A percentile compares a stretch with the other conserved stretches of the same genome.
These are phyloP conservation scores for Phaenicophaeus curvirostris DNA, from an alignment of 2,797 vertebrate species.

Conservation along the genomic window DNA sequence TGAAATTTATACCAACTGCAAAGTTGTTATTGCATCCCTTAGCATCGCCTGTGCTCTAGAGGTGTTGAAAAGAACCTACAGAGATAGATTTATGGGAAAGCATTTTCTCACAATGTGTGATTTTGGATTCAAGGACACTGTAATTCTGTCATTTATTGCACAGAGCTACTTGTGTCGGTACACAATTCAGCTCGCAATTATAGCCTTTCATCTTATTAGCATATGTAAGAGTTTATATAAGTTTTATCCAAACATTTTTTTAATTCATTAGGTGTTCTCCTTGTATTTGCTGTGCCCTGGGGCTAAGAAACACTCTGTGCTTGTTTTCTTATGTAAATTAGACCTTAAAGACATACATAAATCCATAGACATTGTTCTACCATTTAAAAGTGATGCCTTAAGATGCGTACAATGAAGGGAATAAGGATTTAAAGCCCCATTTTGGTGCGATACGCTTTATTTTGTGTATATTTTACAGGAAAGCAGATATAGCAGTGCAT, in stretches of 20 bases:
- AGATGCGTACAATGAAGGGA: background rate
- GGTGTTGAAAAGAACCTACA: background rate
- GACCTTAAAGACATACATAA: background rate
- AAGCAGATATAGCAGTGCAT: background rate
- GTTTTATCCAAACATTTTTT: constrained; percentile 33
- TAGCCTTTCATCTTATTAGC: constrained; percentile 52
- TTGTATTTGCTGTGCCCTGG: background rate
- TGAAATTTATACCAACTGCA: background rate
- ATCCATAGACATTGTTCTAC: constrained; percentile 22
- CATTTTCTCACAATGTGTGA: background rate
- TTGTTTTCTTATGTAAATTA: constrained; percentile 53
- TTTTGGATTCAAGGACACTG: constrained; percentile 23
- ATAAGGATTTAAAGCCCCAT: background rate
- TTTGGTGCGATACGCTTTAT: background rate
- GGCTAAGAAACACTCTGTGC: background rate
- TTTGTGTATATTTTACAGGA: background rate
- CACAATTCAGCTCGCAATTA: constrained; percentile 21
- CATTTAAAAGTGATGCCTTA: background rate
- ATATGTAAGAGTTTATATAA: background rate
- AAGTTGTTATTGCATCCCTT: background rate
- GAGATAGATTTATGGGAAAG: background rate
- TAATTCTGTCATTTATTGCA: background rate
- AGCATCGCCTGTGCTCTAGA: background rate
- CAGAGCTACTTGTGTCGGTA: background rate
- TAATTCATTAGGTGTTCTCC: constrained; percentile 42